These are phyloP conservation scores for Rutilus rutilus DNA, from an alignment of 2,113 vertebrate genomes.

Conservation along the genomic window DNA sequence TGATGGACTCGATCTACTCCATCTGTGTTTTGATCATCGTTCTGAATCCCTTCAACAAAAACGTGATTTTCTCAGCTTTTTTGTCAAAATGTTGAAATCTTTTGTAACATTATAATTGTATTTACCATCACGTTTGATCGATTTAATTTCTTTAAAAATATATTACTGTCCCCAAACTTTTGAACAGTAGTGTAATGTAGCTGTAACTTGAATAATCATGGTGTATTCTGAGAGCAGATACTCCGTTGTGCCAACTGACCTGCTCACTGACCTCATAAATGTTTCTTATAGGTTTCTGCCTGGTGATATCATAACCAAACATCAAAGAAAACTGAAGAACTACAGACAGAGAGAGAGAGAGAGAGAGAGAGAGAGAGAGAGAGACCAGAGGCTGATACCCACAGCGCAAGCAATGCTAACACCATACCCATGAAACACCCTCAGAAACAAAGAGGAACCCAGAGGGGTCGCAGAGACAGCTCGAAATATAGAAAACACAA, in stretches of 20 bases:
- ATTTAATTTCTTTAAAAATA: not conserved
- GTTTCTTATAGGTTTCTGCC: not conserved
- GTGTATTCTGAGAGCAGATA: no score
- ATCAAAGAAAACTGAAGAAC: no score
- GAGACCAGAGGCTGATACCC: not conserved
- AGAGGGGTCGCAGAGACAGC: not conserved
- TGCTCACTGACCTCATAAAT: constrained; percentile 35
- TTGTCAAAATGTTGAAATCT: no score
- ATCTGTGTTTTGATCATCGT: no score
- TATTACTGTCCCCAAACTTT: not conserved
- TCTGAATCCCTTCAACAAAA: no score
- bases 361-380: no score
- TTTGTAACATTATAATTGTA: no score
- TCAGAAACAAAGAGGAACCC: constrained; percentile 1
- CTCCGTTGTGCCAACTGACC: not conserved
- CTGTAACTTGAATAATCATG: not conserved
- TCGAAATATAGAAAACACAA: constrained; percentile 3
- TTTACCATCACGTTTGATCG: not conserved
- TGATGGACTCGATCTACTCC: no score
- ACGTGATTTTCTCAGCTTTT: no score
- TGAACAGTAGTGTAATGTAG: not conserved
- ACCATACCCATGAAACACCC: not conserved
- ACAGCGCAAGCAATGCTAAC: not conserved
- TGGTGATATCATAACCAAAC: not conserved
- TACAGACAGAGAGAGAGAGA: not conserved